phyloP scores from a whole-genome alignment of 2,797 vertebrate genomes.

The Microctenopoma lineatum region DNA sequence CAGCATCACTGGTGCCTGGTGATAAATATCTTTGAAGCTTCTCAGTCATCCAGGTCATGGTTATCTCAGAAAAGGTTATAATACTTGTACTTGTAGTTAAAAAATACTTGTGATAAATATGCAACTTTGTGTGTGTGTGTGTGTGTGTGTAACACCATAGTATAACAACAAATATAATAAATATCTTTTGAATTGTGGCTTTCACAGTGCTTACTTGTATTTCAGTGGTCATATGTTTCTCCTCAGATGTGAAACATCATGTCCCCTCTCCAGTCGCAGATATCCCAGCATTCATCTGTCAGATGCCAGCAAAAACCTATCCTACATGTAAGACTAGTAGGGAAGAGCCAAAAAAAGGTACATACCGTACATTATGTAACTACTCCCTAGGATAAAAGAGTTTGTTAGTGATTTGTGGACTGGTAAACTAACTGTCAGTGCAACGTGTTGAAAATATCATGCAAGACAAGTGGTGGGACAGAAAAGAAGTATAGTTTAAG shows the following conservation, averaged over 20 bases:
- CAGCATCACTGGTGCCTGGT: neutral
- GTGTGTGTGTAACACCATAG: neutral
- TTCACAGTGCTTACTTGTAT: conserved; percentile 3
- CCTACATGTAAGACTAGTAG: conserved; percentile 54
- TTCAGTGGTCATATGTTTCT: conserved; percentile 31
- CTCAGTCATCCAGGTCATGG: too few relatives aligned
- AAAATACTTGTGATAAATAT: neutral
- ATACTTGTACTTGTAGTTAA: too few relatives aligned
- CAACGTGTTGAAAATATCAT: neutral
- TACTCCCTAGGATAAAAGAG: neutral
- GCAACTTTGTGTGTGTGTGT: too few relatives aligned
- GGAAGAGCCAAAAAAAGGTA: conserved; percentile 91
- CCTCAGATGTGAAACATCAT: conserved; percentile 85
- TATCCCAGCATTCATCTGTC: conserved; percentile 81
- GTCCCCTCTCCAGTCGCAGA: conserved; percentile 85
- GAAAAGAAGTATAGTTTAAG: neutral
- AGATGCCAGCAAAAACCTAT: conserved; percentile 75
- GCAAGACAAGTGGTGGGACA: neutral
- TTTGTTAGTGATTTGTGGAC: neutral
- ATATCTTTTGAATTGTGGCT: neutral
- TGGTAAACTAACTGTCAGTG: neutral
- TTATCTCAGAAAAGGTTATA: too few relatives aligned
- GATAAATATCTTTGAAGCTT: neutral
- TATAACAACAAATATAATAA: too few relatives aligned
- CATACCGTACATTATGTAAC: neutral